Evolutionary conservation across 2,797 vertebrate genomes (phyloP).

Genomic region (Tarsius wallacei): DNA sequence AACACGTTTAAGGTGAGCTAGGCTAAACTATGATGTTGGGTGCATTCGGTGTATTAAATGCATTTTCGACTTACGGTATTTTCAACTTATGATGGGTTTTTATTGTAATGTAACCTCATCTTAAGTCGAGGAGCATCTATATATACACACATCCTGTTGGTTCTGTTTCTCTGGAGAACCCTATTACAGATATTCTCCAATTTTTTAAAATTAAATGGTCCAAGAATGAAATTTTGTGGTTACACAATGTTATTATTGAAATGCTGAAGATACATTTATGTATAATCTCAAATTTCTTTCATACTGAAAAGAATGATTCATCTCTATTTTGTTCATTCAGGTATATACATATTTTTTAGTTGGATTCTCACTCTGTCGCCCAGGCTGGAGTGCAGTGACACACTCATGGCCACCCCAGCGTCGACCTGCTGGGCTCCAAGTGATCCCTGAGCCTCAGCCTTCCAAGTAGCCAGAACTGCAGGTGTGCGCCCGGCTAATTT

Average conservation of each 20-base stretch:
- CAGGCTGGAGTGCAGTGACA: too few relatives aligned
- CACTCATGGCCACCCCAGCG: too few relatives aligned
- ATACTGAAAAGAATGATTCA: neutral
- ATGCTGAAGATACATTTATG: conserved; percentile 6
- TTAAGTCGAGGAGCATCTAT: neutral
- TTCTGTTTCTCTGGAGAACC: neutral
- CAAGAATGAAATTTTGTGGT: neutral
- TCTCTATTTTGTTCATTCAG: neutral
- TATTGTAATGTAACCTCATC: neutral
- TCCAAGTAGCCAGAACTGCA: too few relatives aligned
- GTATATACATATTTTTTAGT: neutral
- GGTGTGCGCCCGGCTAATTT: too few relatives aligned
- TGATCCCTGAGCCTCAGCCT: too few relatives aligned
- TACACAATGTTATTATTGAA: conserved; percentile 55
- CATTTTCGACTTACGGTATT: neutral
- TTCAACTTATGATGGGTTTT: neutral
- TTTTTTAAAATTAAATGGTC: neutral
- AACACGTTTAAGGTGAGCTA: neutral
- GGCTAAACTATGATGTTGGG: neutral
- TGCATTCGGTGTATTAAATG: neutral
- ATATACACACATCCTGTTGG: neutral
- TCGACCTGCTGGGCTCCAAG: too few relatives aligned
- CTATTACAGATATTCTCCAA: neutral
- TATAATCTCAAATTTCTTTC: neutral
- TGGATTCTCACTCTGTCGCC: too few relatives aligned